phyloP scores from a whole-genome alignment of 2,113 vertebrate genomes.

The Sphyrna mokarran region DNA sequence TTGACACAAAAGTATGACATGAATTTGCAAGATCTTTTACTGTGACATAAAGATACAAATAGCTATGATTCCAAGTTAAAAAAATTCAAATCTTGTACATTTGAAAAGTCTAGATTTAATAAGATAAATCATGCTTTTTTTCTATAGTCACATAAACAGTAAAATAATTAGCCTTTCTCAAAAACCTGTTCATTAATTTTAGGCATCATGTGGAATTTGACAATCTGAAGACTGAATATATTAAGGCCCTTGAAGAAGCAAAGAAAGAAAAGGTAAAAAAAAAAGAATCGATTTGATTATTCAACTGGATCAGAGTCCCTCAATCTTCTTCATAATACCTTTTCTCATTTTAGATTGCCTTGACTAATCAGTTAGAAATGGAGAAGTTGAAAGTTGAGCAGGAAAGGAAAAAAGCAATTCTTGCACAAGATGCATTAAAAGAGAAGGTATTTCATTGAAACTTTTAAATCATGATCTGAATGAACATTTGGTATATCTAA shows the following conservation, averaged over 20 bases:
- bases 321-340: background rate
- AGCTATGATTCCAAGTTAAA: background rate
- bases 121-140: background rate
- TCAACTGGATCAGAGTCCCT: background rate
- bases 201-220: conserved; percentile 84
- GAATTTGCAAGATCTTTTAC: background rate
- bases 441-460: conserved; percentile 72
- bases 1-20: background rate
- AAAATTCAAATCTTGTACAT: background rate
- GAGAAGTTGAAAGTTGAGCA: conserved; percentile 97
- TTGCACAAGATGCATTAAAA: conserved; percentile 81
- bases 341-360: conserved; percentile 58
- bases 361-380: conserved; percentile 91
- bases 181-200: background rate
- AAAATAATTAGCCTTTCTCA: background rate
- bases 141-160: background rate
- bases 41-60: background rate
- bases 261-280: conserved; percentile 88
- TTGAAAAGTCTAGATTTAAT: background rate
- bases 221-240: conserved; percentile 78
- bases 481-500: background rate
- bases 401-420: conserved; percentile 87
- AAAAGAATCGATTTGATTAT: background rate
- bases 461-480: background rate
- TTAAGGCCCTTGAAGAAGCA: conserved; percentile 73